Evolutionary conservation across 2,113 vertebrate species (phyloP).

Genomic region (Phoxinus phoxinus): DNA sequence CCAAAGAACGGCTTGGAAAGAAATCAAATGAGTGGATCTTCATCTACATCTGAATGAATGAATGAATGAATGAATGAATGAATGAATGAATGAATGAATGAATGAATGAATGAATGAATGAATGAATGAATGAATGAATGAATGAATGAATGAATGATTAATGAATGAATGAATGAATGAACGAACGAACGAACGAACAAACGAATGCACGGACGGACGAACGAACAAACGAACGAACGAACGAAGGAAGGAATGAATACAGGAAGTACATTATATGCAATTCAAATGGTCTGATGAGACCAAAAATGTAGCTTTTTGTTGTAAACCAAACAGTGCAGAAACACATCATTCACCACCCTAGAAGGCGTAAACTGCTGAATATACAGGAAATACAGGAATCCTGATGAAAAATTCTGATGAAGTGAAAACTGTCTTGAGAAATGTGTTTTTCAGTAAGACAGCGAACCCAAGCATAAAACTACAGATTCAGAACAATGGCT

Average conservation of each 20-base stretch:
- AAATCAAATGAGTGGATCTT: background rate
- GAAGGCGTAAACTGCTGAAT: background rate
- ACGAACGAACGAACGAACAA: too few relatives aligned
- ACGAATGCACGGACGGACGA: too few relatives aligned
- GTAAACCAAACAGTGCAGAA: background rate
- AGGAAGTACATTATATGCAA: background rate
- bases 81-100: too few relatives aligned
- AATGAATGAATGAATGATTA: too few relatives aligned
- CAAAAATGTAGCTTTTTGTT: background rate
- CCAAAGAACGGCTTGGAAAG: constrained; percentile 24
- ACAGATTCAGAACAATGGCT: background rate
- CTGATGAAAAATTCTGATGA: background rate
- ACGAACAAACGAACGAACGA: too few relatives aligned
- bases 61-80: too few relatives aligned
- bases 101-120: too few relatives aligned
- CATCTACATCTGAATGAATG: too few relatives aligned
- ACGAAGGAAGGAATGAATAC: too few relatives aligned
- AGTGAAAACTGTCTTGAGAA: background rate
- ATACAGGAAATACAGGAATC: too few relatives aligned
- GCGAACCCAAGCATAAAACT: background rate
- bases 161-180: too few relatives aligned
- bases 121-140: too few relatives aligned
- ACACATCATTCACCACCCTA: background rate
- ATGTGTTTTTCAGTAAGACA: background rate
- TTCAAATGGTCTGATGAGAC: background rate